Evolutionary conservation across 2,113 vertebrate genomes (phyloP), one percentile per base, ranked within the genome.

Genomic region (Larimichthys polyactis): DNA sequence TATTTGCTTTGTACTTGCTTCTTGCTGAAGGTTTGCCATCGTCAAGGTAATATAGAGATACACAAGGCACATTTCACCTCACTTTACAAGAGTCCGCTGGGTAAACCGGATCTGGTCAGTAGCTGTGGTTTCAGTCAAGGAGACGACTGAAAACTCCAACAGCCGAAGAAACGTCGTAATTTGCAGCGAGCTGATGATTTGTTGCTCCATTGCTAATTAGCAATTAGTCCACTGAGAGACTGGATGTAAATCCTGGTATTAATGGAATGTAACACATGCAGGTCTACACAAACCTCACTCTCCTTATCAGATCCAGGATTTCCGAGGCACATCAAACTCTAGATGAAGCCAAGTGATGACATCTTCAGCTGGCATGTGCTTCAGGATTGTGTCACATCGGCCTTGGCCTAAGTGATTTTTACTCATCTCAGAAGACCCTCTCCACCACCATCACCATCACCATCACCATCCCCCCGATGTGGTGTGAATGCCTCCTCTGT

Each of bases 401-500:
- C 64, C 63, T 70, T 62, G 76, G 72, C 54, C 15, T 3, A 19
- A 59, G 63, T 52, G 48, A 71, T 77, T 78, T 91, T 82, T 85
- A 81, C 88, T 91, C 81, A 90, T 90, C 82, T 79, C 44, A 65
- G 85, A 75, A 71, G 84, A 84, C 77, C 71, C 82, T 67, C 80
- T 90, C 84, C 63, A 81, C 78, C 79, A 62, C 44, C 81, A 81
- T 80, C 75, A 36, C 78, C 65, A 24, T 40, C 79, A 62, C 44
- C 81, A 9, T 71, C 75, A 36, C 78, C 65, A 24, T 40, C 48
- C 82, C 93, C 66, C 69, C 62, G 75, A 85, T 87, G 89, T 84
- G 86, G 93, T 92, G 94, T 96, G 95, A 94, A 97, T 93, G 95
- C 92, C 93, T 95, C 88, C 91, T 96, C 95, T 97, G 96, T 96